Percentiles rank a stretch among this genome's conserved stretches.
phyloP scores from a whole-genome alignment of 2,797 vertebrate genomes.

The Fistularia commersonii region DNA sequence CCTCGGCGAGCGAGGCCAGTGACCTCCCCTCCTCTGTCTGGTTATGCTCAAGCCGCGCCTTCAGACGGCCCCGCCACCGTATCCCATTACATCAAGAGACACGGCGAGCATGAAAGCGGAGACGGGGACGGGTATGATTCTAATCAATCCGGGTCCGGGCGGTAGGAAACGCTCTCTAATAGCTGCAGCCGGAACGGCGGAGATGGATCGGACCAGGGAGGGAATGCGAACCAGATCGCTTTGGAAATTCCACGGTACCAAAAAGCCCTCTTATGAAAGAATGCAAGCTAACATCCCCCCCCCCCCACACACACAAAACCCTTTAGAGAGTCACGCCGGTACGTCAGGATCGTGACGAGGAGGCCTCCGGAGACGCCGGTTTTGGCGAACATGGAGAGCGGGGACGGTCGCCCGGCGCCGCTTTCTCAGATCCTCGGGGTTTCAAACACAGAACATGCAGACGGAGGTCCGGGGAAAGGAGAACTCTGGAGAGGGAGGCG shows the following conservation, averaged over 20 bases:
- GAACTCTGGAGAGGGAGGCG: slow-evolving; percentile 12
- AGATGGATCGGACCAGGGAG: slow-evolving; percentile 52
- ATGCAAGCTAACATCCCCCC: slow-evolving; percentile 64
- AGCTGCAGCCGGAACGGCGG: slow-evolving; percentile 34
- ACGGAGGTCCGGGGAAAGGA: slow-evolving; percentile 35
- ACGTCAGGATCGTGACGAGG: slow-evolving; percentile 24
- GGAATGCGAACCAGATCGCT: slow-evolving; percentile 72
- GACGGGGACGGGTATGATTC: slow-evolving; percentile 46
- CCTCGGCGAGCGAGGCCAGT: slow-evolving; percentile 27
- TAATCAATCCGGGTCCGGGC: slow-evolving; percentile 58
- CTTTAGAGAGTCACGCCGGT: slow-evolving; percentile 54
- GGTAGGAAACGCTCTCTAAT: slow-evolving; percentile 47
- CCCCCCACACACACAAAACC: slow-evolving; percentile 62
- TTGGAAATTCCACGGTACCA: slow-evolving; percentile 62
- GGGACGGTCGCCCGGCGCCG: slow-evolving; percentile 43
- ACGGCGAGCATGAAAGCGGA: slow-evolving; percentile 34
- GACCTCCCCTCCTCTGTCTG: slow-evolving; percentile 23
- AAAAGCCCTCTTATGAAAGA: slow-evolving; percentile 58
- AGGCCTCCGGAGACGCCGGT: slow-evolving; percentile 22
- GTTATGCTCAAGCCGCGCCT: slow-evolving; percentile 44
- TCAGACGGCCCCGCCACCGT: slow-evolving; percentile 45
- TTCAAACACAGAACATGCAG: slow-evolving; percentile 47
- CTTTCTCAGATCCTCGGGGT: slow-evolving; percentile 49
- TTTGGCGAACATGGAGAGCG: too few relatives aligned
- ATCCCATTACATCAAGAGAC: slow-evolving; percentile 55